These are phyloP conservation scores for Sanderia malayensis DNA, from an alignment of 30 jellyfish, hydroid and myxozoan genomes.

Conservation along the genomic window DNA sequence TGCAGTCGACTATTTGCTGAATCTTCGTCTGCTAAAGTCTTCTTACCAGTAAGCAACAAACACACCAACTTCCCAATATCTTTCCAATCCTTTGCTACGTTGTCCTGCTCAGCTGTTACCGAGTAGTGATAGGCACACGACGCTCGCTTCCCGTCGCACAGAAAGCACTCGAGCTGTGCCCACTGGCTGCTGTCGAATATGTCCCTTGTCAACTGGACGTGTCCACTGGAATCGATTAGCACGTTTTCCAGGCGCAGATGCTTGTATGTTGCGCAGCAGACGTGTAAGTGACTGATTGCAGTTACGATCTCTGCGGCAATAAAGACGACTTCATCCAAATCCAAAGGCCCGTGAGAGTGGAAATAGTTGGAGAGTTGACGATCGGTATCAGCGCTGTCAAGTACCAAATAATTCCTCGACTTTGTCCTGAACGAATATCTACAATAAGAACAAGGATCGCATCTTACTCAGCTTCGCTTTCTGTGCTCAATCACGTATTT, in stretches of 20 bases:
- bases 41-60: slow-evolving; percentile 20
- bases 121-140: background rate
- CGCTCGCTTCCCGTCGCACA: slow-evolving; percentile 27
- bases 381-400: slow-evolving; percentile 45
- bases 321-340: slow-evolving; percentile 28
- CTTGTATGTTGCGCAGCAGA: slow-evolving; percentile 30
- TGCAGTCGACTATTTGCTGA: background rate
- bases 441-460: too few species aligned
- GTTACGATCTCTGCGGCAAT: slow-evolving; percentile 43
- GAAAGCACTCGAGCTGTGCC: slow-evolving; percentile 39
- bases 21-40: background rate
- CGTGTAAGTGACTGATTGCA: slow-evolving; percentile 61
- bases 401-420: slow-evolving; percentile 41
- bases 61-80: slow-evolving; percentile 36
- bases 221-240: slow-evolving; percentile 57
- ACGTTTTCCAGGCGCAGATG: slow-evolving; percentile 36
- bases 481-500: too few species aligned
- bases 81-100: slow-evolving; percentile 47
- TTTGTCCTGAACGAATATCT: slow-evolving; percentile 68
- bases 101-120: slow-evolving; percentile 13
- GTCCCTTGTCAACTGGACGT: slow-evolving; percentile 51
- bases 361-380: slow-evolving; percentile 21
- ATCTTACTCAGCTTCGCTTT: too few species aligned
- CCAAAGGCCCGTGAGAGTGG: slow-evolving; percentile 18
- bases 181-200: slow-evolving; percentile 25